These are phyloP conservation scores for Salminus brasiliensis DNA, from an alignment of 2,113 vertebrate genomes.

Conservation along the genomic window DNA sequence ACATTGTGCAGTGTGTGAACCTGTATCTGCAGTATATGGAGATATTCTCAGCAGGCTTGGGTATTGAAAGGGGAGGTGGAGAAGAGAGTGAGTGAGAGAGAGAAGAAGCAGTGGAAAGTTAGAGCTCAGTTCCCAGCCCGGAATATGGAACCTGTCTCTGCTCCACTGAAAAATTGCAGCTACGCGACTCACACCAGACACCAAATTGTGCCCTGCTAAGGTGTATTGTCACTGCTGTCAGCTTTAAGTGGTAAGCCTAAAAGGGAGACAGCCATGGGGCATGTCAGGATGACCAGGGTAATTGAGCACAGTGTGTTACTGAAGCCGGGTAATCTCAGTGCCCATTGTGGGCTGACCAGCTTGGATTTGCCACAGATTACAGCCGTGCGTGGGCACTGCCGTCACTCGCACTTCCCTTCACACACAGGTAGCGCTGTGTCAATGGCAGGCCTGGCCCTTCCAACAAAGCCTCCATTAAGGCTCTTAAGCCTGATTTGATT, in stretches of 20 bases:
- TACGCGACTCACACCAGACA: neutral
- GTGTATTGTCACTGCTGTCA: conserved; percentile 24
- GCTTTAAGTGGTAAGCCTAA: conserved; percentile 33
- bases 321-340: conserved; percentile 22
- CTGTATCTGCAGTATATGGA: conserved; percentile 10
- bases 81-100: neutral
- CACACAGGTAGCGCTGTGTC: conserved; percentile 18
- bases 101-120: conserved; percentile 37
- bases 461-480: conserved; percentile 41
- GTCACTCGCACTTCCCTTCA: neutral
- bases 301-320: neutral
- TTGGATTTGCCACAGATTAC: conserved; percentile 31
- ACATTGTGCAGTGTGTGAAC: neutral
- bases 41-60: conserved; percentile 18
- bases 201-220: neutral
- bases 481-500: conserved; percentile 54
- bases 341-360: conserved; percentile 11
- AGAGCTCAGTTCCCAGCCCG: conserved; percentile 20
- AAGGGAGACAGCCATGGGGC: conserved; percentile 4
- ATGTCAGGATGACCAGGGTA: conserved; percentile 2
- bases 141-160: conserved; percentile 3
- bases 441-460: neutral
- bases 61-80: conserved; percentile 13
- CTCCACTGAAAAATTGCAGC: neutral
- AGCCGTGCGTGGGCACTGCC: conserved; percentile 4